Evolutionary conservation across 2,888 invertebrate genomes (phyloP).

Genomic region (Stenolophus ochropezus): DNA sequence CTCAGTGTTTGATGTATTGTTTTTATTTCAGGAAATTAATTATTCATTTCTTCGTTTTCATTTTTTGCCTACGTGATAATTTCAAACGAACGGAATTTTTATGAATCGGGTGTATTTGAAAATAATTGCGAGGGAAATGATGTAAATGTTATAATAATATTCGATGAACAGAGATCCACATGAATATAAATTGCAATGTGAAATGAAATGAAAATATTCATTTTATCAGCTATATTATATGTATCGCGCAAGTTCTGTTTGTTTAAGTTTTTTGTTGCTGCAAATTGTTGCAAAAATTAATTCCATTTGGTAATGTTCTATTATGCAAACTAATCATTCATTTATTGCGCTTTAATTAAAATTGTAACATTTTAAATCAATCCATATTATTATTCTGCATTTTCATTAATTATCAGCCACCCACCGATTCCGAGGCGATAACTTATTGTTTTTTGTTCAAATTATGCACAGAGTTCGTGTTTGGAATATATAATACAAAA

Average conservation of each 20-base stretch:
- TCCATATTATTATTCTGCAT: neutral
- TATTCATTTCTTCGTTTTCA: constrained; percentile 15
- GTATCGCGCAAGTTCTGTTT: constrained; percentile 4
- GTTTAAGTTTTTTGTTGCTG: constrained; percentile 18
- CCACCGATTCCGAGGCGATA: neutral
- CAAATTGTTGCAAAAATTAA: constrained; percentile 33
- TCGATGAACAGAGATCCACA: neutral
- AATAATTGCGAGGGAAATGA: constrained; percentile 3
- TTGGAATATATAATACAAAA: neutral
- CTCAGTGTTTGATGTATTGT: constrained; percentile 32
- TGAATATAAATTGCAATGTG: constrained; percentile 29
- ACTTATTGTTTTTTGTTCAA: constrained; percentile 8
- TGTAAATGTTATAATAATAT: constrained; percentile 30
- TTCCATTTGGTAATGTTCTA: constrained; percentile 13
- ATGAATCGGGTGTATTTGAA: neutral
- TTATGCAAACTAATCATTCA: constrained; percentile 37
- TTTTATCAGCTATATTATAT: constrained; percentile 24
- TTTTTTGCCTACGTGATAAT: constrained; percentile 23
- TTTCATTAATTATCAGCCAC: no score
- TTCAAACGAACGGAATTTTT: constrained; percentile 17
- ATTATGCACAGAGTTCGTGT: constrained; percentile 24
- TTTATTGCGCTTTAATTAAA: constrained; percentile 34
- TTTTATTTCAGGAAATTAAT: constrained; percentile 42
- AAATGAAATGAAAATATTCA: constrained; percentile 30
- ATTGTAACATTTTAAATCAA: constrained; percentile 14